Base-by-base conservation (phyloP, 2,797 vertebrate species). In the Toxotes lorentzi region DNA sequence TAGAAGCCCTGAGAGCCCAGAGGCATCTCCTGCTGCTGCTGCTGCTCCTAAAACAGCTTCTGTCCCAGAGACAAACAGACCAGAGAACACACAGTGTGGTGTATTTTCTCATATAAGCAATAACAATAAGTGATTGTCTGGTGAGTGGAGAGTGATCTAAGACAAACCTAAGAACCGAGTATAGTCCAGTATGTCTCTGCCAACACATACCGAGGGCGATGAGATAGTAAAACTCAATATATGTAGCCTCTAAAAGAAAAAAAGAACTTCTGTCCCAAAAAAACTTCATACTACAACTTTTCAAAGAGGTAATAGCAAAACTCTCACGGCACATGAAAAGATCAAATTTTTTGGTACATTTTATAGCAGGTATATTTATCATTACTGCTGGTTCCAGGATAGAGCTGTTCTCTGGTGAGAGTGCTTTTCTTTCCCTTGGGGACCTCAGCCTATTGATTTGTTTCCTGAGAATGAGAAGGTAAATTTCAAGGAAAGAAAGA, bases 21-120 rank as follows among this genome's bases (percentile, higher is more conserved):
- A 56, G 24, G 73, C 77, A 78, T 82, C 82, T 79, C 78, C 76
- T 85, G n/a, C n/a, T n/a, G n/a, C n/a, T n/a, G n/a, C n/a, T n/a
- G n/a, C n/a, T n/a, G n/a, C 82, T 79, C 78, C 76, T 85, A 88
- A 91, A 92, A 91, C 78, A 86, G 73, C 71, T 79, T 66, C 82
- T 67, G 63, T 65, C 73, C 57, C 61, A 50, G 43, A 87, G 77
- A 78, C 64, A 58, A 58, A 81, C 8, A 83, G 50, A 77, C 35
- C 82, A 76, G 73, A 70, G 79, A 85, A 76, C 79, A 76, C 68
- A 82, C 35, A 56, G 53, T 34, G 56, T 16, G 1, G 54, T 50
- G 43, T 59, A 53, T 84, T 75, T 78, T 83, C 70, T 79, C 41
- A 61, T 53, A 61, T 51, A 81, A 73, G 79, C 51, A 66, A 69